phyloP scores from a whole-genome alignment of 2,797 vertebrate genomes.

The Dermochelys coriacea region DNA sequence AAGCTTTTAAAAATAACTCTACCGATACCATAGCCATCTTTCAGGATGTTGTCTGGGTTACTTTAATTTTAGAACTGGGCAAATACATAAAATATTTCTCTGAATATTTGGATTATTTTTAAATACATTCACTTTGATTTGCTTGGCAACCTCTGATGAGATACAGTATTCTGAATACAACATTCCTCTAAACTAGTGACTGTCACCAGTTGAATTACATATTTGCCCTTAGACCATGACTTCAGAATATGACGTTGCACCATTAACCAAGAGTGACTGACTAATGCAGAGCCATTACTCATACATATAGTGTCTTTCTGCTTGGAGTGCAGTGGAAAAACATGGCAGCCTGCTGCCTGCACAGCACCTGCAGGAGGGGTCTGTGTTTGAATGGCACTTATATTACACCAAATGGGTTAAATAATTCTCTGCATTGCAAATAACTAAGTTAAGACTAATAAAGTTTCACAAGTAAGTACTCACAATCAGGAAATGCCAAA shows the following conservation, averaged over 20 bases:
- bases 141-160: neutral
- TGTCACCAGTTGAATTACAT: neutral
- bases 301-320: neutral
- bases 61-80: neutral
- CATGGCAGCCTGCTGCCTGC: neutral
- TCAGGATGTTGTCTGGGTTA: neutral
- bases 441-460: too few species aligned
- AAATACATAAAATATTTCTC: neutral
- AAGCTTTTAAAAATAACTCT: neutral
- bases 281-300: slow-evolving; percentile 16
- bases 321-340: neutral
- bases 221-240: neutral
- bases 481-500: neutral
- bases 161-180: neutral
- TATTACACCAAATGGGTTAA: neutral
- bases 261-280: slow-evolving; percentile 13
- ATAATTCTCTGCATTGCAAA: neutral
- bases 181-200: neutral
- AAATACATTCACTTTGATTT: neutral
- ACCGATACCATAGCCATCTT: neutral
- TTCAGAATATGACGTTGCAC: neutral
- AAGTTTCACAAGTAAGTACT: neutral
- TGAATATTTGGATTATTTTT: neutral
- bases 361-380: neutral
- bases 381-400: neutral